These are phyloP conservation scores for Alouatta caraya DNA, from an alignment of 2,797 vertebrate genomes.

Conservation along the genomic window DNA sequence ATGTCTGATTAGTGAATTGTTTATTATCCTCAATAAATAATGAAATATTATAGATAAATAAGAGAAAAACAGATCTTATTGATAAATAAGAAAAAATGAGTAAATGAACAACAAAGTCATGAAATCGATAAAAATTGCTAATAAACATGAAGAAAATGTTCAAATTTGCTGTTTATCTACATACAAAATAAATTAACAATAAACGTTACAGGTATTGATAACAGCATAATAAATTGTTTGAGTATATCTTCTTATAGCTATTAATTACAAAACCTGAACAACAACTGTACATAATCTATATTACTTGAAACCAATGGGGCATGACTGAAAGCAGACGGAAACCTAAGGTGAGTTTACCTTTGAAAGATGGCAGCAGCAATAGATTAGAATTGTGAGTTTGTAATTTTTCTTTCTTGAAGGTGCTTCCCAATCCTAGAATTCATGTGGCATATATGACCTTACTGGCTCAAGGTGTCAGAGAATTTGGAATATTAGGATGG, in stretches of 20 bases:
- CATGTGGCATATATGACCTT: neutral
- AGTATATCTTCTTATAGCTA: neutral
- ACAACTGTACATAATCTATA: neutral
- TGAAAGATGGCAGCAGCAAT: neutral
- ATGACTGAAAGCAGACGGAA: neutral
- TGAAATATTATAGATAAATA: neutral
- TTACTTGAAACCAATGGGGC: neutral
- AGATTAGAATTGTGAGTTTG: neutral
- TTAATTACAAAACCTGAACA: conserved; percentile 32
- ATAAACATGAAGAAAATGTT: neutral
- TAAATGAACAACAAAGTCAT: conserved; percentile 39
- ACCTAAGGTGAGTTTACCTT: neutral
- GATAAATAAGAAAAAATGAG: neutral
- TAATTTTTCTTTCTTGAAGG: neutral
- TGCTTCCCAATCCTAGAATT: neutral
- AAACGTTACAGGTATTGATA: neutral
- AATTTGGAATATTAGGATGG: neutral
- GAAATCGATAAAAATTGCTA: conserved; percentile 4
- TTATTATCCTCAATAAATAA: neutral
- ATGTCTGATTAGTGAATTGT: neutral
- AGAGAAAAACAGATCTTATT: neutral
- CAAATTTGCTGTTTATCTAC: neutral
- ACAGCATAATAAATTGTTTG: neutral
- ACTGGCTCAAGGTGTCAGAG: neutral
- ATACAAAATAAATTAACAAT: conserved; percentile 23